phyloP scores from a whole-genome alignment of 1,140 invertebrate species.

The Brachionus rotundiformis region DNA sequence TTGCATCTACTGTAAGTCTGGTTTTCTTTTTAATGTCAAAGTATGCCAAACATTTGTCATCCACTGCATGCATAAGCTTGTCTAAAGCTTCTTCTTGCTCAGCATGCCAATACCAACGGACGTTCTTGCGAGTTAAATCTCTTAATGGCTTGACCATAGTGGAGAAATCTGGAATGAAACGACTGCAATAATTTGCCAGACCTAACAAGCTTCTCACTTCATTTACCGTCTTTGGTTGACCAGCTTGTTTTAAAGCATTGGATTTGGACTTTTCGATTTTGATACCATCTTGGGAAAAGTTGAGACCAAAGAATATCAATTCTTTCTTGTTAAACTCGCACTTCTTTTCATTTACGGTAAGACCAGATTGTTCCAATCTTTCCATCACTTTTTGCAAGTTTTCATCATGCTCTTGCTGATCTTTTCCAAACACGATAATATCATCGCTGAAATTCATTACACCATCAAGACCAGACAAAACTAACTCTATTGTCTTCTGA shows the following conservation, averaged over 20 bases:
- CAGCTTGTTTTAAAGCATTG: background rate
- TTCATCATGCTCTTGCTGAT: conserved; percentile 1
- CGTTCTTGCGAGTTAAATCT: conserved; percentile 50
- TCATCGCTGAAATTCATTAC: conserved; percentile 1
- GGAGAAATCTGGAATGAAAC: conserved; percentile 60
- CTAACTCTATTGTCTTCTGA: background rate
- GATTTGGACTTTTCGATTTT: background rate
- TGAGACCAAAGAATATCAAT: background rate
- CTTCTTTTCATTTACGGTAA: conserved; percentile 1
- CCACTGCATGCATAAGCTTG: background rate
- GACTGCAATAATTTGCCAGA: conserved; percentile 59
- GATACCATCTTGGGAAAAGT: background rate
- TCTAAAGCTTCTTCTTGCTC: background rate
- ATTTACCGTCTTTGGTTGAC: background rate
- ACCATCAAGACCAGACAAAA: background rate
- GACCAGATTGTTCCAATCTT: background rate
- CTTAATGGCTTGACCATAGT: conserved; percentile 55
- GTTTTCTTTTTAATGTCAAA: background rate
- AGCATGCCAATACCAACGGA: conserved; percentile 30
- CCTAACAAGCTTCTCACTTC: conserved; percentile 54
- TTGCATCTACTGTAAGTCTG: conserved; percentile 54
- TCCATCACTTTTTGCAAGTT: background rate
- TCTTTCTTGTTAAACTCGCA: background rate
- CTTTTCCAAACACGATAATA: background rate
- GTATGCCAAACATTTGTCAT: conserved; percentile 1